A percentile compares a stretch with the other conserved stretches of the same genome.
Evolutionary conservation across 1,140 invertebrate species (phyloP).

Genomic region (Sitobion miscanthi): DNA sequence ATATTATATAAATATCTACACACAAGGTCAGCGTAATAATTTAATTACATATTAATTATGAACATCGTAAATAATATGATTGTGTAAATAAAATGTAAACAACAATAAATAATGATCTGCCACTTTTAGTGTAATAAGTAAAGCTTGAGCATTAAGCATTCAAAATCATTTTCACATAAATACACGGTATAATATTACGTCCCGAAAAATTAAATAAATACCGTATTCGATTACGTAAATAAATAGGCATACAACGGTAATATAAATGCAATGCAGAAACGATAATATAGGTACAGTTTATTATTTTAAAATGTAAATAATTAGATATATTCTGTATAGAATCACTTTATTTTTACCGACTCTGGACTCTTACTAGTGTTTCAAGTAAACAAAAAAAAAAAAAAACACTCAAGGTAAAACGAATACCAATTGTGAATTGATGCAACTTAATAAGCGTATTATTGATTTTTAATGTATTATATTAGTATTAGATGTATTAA

Average conservation of each 20-base stretch:
- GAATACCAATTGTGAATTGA: neutral
- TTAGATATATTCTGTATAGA: neutral
- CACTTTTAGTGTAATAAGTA: neutral
- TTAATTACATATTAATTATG: neutral
- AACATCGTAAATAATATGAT: neutral
- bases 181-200: neutral
- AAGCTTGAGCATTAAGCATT: neutral
- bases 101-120: neutral
- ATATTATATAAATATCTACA: neutral
- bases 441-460: neutral
- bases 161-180: neutral
- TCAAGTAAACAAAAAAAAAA: neutral
- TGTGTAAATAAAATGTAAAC: neutral
- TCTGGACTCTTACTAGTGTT: neutral
- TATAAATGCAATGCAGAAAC: neutral
- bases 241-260: neutral
- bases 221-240: neutral
- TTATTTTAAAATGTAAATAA: conserved; percentile 7
- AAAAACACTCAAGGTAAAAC: neutral
- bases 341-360: neutral
- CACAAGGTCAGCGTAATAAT: neutral
- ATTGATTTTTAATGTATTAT: neutral
- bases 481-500: neutral
- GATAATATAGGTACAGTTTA: neutral
- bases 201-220: neutral